Evolutionary conservation across 2,888 invertebrate genomes (phyloP).

Genomic region (Hypolimnas misippus): DNA sequence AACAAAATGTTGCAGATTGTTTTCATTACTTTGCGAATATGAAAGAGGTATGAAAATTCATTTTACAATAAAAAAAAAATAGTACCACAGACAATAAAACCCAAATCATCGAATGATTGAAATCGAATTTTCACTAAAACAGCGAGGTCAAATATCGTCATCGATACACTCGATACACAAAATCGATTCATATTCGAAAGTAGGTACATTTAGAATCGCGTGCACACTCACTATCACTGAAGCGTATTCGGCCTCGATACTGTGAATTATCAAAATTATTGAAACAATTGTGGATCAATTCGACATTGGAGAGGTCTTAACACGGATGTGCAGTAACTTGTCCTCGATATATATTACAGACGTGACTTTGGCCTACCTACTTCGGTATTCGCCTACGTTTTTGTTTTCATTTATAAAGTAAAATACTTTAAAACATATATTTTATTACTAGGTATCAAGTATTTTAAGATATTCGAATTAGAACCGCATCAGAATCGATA

Average conservation of each 20-base stretch:
- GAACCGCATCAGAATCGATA: too few species aligned
- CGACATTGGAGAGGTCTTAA: slow-evolving; percentile 60
- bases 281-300: slow-evolving; percentile 45
- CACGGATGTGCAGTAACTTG: slow-evolving; percentile 51
- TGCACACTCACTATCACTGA: slow-evolving; percentile 19
- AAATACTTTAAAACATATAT: too few species aligned
- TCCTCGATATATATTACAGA: slow-evolving; percentile 24
- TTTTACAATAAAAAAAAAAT: neutral
- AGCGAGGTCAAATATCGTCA: slow-evolving; percentile 10
- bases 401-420: too few species aligned
- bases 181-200: slow-evolving; percentile 25
- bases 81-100: neutral
- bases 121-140: slow-evolving; percentile 7
- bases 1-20: neutral
- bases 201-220: slow-evolving; percentile 19
- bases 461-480: too few species aligned
- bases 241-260: slow-evolving; percentile 42
- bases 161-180: slow-evolving; percentile 23
- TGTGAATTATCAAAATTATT: slow-evolving; percentile 45
- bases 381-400: neutral
- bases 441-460: too few species aligned
- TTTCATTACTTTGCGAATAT: too few species aligned
- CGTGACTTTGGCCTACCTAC: too few species aligned
- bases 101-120: neutral
- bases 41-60: neutral